These are phyloP conservation scores for Microctenopoma stevenorrisi DNA, from an alignment of 2,797 vertebrate genomes.

Conservation along the genomic window DNA sequence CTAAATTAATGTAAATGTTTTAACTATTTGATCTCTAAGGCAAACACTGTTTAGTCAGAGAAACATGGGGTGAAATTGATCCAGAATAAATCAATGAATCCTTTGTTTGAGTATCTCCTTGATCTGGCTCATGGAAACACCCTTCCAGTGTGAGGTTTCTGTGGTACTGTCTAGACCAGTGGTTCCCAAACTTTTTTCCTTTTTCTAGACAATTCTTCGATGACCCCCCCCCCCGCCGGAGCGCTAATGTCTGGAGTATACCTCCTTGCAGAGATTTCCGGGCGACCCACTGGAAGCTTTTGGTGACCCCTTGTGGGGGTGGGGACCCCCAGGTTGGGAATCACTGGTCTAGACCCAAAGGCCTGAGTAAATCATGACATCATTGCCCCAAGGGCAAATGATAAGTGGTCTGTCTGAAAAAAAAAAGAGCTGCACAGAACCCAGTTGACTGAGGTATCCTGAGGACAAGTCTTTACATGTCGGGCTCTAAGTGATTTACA, in stretches of 20 bases:
- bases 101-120: conserved; percentile 7
- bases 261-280: no score
- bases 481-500: not conserved
- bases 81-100: conserved; percentile 13
- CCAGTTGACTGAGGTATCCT: not conserved
- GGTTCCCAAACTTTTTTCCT: no score
- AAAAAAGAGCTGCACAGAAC: conserved; percentile 7
- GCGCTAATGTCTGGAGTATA: no score
- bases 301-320: no score
- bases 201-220: no score
- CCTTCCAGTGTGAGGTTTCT: conserved; percentile 1
- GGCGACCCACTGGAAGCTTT: no score
- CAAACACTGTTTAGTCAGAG: not conserved
- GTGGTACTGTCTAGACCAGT: conserved; percentile 41
- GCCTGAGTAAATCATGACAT: conserved; percentile 44
- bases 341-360: conserved; percentile 37
- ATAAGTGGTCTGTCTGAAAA: conserved; percentile 17
- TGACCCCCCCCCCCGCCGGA: no score
- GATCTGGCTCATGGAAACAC: not conserved
- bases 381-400: conserved; percentile 14
- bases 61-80: not conserved
- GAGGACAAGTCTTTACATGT: not conserved
- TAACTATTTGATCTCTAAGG: not conserved
- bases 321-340: no score
- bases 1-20: not conserved